These are phyloP conservation scores for Cryptophagus acutangulus DNA, from an alignment of 2,888 invertebrate genomes.

Conservation along the genomic window DNA sequence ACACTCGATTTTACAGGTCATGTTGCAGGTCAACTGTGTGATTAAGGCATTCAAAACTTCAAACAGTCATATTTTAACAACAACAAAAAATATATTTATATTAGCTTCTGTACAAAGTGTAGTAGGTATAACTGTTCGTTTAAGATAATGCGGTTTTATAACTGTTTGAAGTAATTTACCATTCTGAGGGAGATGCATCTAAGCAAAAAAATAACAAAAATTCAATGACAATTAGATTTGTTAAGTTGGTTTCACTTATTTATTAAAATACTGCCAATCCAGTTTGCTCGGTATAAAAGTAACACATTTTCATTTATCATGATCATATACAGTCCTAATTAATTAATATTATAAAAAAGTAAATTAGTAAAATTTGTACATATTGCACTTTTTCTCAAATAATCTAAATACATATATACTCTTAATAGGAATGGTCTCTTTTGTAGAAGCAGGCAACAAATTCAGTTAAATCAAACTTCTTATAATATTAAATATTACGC, in stretches of 20 bases:
- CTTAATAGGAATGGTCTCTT: constrained; percentile 37
- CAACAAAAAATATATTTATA: too few relatives aligned
- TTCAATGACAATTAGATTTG: constrained; percentile 2
- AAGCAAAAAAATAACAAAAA: constrained; percentile 23
- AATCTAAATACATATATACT: constrained; percentile 37
- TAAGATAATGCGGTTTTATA: constrained; percentile 19
- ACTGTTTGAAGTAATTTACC: constrained; percentile 32
- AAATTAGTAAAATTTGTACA: constrained; percentile 64
- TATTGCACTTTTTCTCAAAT: constrained; percentile 62
- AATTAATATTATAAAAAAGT: constrained; percentile 44
- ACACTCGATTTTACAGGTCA: constrained; percentile 46
- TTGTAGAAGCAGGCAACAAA: constrained; percentile 29
- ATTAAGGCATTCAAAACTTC: constrained; percentile 28
- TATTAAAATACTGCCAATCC: constrained; percentile 47
- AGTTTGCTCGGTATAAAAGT: constrained; percentile 48
- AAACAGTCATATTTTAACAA: constrained; percentile 28
- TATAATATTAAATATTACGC: constrained; percentile 7
- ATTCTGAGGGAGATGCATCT: constrained; percentile 24
- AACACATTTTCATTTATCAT: constrained; percentile 45
- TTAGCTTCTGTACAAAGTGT: constrained; percentile 8
- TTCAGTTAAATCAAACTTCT: constrained; percentile 15
- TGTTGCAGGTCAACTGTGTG: constrained; percentile 44
- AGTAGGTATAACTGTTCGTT: too few relatives aligned
- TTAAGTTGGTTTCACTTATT: constrained; percentile 12
- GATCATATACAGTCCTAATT: constrained; percentile 46